Evolutionary conservation across 1,140 invertebrate species (phyloP), one percentile per base, ranked within the genome.

Genomic region (Drosophila tsacasi): DNA sequence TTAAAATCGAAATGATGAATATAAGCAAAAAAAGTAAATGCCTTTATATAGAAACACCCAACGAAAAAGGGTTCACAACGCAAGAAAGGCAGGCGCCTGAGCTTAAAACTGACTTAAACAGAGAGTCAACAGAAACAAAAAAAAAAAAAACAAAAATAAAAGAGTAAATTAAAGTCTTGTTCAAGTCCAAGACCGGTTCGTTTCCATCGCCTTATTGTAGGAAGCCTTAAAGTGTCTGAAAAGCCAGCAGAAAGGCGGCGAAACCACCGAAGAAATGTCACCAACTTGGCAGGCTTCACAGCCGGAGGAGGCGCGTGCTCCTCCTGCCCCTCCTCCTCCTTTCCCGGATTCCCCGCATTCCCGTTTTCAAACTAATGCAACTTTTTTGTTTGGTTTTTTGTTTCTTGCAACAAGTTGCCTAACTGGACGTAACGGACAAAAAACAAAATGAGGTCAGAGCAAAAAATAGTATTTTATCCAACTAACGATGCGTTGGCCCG

Each of bases 261-360:
- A 58, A 74, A 81, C 58, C 72, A 54, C 44, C 69, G 39, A 72
- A 49, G 86, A 78, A 74, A 81, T 87, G 83, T 89, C 83, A 76
- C 84, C 84, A 89, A 87, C 84, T 87, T 89, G 72, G 77, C 84
- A 89, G 83, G 83, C 84, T 87, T 86, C 83, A 52, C 55, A 55
- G 57, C 42, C 60, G 35, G 25, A 67, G 35, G 25, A 67, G 74
- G 61, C 79, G 75, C 71, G 71, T 81, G 40, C 72, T 57, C 39
- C 72, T 76, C 52, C 62, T 1, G 19, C 8, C 19, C 68, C 59
- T 17, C 13, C 59, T 17, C 13, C 59, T 52, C 50, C 58, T 39
- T 71, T 44, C 54, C 71, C 52, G 67, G 27, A 60, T 44, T 58
- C 30, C 27, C 19, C 52, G 52, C 21, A 39, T 55, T 58, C 55